Base-by-base conservation (phyloP, 2,888 invertebrate species). In the Choristoneura rosaceana region DNA sequence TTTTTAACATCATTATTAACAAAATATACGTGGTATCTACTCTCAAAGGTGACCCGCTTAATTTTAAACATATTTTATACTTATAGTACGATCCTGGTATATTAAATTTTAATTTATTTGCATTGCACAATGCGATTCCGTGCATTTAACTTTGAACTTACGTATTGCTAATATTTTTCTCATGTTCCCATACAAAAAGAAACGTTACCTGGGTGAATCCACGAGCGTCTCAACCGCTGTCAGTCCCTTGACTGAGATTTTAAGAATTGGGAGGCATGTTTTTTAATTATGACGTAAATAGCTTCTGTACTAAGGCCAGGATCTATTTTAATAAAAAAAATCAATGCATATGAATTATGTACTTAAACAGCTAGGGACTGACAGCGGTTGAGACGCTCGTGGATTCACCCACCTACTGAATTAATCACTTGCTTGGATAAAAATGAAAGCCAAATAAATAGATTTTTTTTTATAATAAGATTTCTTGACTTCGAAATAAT, bases 111-210 rank as follows among this genome's bases (percentile, higher is more conserved):
- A 52, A 52, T 55, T 55, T 12, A 25, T 12, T 25, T 25, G 25
- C 12, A 55, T 25, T 12, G 12, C 50, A 52, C 50, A 52, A 52
- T 52, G 15, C 17, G 41, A 43, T 45, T 43, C 17, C 25, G 43
- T 62, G 45, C 62, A 45, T 62, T 47, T 45, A 62, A 59, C 17
- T 62, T 62, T 62, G 62, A 45, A 62, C 62, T 33, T 62, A 33
- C 62, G 45, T 62, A 62, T 59, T 59, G 59, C 59, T 34, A 59
- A 59, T 34, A 59, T 45, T 25, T 43, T 62, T 25, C 25, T 55
- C 14, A 45, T 62, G 25, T 17, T 62, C 45, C 43, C 25, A 9
- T 43, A 25, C 25, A 45, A 25, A 43, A 33, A 7, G 12, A 4
- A 62, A 62, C 3, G 12, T 3, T 43, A 12, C 25, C 25, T 25